A percentile compares a stretch with the other conserved stretches of the same genome.
Evolutionary conservation across 2,797 vertebrate species (phyloP).

Genomic region (Lithobates sylvaticus): DNA sequence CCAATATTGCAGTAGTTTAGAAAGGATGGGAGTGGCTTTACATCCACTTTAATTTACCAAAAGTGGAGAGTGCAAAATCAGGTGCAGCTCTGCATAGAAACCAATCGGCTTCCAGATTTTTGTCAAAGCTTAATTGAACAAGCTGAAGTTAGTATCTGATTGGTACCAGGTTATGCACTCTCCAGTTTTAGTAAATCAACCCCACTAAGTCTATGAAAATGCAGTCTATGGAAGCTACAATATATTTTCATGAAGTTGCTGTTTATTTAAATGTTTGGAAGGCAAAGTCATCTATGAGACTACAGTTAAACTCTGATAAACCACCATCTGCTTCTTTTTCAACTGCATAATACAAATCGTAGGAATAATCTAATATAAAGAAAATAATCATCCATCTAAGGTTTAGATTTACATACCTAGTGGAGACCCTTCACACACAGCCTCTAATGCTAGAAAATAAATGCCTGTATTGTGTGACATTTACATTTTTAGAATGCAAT

Average conservation of each 20-base stretch:
- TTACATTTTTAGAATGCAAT: constrained; percentile 56
- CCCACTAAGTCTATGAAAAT: too few relatives aligned
- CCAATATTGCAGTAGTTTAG: too few relatives aligned
- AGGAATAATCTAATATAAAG: constrained; percentile 48
- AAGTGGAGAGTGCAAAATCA: too few relatives aligned
- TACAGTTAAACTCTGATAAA: constrained; percentile 39
- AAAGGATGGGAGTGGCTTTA: too few relatives aligned
- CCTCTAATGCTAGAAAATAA: constrained; percentile 45
- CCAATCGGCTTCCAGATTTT: too few relatives aligned
- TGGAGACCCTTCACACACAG: constrained; percentile 29
- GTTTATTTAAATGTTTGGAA: not conserved
- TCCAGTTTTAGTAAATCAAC: too few relatives aligned
- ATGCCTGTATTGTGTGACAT: constrained; percentile 51
- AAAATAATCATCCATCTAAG: constrained; percentile 51
- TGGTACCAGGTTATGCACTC: too few relatives aligned
- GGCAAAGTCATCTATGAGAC: not conserved
- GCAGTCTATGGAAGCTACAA: too few relatives aligned
- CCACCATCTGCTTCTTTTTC: constrained; percentile 17
- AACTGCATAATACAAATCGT: constrained; percentile 37
- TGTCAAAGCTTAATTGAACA: too few relatives aligned
- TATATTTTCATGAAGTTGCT: not conserved
- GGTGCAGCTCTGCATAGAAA: too few relatives aligned
- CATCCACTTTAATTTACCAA: too few relatives aligned
- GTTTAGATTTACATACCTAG: constrained; percentile 49
- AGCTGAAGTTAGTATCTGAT: too few relatives aligned